Conservation (phyloP, 2,113 vertebrate species). For the Apodemus speciosus region DNA sequence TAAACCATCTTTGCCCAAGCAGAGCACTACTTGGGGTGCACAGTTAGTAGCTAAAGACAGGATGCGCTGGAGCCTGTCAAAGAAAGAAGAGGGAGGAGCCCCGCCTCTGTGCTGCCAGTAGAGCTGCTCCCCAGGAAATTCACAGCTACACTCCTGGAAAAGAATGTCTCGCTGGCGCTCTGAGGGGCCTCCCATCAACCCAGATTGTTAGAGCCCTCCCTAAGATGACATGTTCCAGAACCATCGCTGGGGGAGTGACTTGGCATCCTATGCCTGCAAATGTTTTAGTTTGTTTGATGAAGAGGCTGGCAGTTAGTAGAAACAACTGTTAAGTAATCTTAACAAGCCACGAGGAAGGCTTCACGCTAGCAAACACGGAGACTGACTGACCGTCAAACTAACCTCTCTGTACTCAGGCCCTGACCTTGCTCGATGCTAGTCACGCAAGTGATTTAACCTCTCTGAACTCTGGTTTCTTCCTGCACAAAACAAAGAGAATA, state of each 20-base stretch:
- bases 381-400: neutral
- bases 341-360: neutral
- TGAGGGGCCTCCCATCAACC: neutral
- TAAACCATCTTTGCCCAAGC: slow-evolving; percentile 51
- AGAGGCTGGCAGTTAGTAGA: neutral
- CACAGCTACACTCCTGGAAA: neutral
- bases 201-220: neutral
- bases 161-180: neutral
- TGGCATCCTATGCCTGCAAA: neutral
- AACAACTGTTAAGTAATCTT: neutral
- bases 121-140: neutral
- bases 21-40: slow-evolving; percentile 38
- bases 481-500: neutral
- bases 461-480: slow-evolving; percentile 4
- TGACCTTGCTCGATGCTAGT: neutral
- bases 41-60: slow-evolving; percentile 4
- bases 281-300: neutral
- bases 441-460: neutral
- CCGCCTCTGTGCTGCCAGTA: neutral
- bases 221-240: neutral
- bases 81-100: neutral
- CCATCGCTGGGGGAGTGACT: neutral
- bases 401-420: neutral
- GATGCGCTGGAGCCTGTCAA: neutral
- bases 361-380: neutral